phyloP scores from a whole-genome alignment of 2,888 invertebrate genomes.

The Clistopyga incitator region DNA sequence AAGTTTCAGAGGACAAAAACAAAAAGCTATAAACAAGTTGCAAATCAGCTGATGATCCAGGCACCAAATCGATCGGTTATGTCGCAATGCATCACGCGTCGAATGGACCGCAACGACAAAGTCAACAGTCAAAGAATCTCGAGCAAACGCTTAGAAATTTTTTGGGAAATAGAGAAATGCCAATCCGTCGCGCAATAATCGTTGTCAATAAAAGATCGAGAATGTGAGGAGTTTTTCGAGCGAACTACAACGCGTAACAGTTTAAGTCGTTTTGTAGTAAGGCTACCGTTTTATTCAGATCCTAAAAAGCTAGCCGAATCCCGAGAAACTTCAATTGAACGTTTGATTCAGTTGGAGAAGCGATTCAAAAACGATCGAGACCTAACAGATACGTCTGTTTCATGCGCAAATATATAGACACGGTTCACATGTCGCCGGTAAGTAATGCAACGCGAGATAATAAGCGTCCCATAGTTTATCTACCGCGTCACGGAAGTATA shows the following conservation, averaged over 20 bases:
- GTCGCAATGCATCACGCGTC: conserved; percentile 30
- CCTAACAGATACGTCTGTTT: background rate
- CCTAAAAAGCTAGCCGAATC: background rate
- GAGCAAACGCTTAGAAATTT: conserved; percentile 26
- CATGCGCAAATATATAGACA: background rate
- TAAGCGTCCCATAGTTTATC: too few relatives aligned
- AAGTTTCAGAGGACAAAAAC: too few relatives aligned
- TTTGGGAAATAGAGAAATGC: conserved; percentile 42
- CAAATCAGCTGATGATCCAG: too few relatives aligned
- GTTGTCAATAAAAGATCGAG: conserved; percentile 11
- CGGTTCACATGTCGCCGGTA: background rate
- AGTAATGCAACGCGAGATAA: background rate
- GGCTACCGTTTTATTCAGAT: background rate
- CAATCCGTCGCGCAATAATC: background rate
- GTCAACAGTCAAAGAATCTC: background rate
- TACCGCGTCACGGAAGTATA: too few relatives aligned
- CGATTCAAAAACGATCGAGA: background rate
- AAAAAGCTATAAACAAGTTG: too few relatives aligned
- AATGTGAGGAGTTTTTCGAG: conserved; percentile 38
- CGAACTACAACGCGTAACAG: background rate
- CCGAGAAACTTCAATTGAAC: background rate
- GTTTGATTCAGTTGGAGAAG: background rate
- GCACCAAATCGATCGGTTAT: background rate
- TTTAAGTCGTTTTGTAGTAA: background rate
- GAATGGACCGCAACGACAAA: too few relatives aligned